These are phyloP conservation scores for Eustalomyia histrio DNA, from an alignment of 2,888 invertebrate genomes.

Conservation along the genomic window DNA sequence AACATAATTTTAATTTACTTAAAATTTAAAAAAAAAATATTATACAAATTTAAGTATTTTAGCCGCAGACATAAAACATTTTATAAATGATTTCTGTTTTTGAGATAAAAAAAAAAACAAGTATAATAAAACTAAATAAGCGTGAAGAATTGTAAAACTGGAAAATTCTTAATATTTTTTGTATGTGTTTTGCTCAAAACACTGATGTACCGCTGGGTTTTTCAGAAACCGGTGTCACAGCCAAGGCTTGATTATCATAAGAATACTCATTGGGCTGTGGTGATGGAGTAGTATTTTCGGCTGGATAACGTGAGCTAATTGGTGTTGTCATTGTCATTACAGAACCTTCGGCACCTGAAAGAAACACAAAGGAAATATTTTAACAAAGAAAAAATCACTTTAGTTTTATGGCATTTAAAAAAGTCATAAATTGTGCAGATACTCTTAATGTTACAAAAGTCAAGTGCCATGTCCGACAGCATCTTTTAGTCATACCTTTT, in stretches of 20 bases:
- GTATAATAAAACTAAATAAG: constrained; percentile 44
- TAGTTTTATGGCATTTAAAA: neutral
- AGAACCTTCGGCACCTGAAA: constrained; percentile 81
- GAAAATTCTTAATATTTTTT: constrained; percentile 43
- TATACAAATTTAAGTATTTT: constrained; percentile 11
- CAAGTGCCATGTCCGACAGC: constrained; percentile 11
- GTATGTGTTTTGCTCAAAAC: constrained; percentile 58
- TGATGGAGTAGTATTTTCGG: constrained; percentile 88
- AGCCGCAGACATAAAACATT: constrained; percentile 31
- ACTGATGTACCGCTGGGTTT: constrained; percentile 69
- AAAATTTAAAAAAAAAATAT: neutral
- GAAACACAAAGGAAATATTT: constrained; percentile 2
- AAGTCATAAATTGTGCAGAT: constrained; percentile 43
- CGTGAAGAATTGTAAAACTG: constrained; percentile 21
- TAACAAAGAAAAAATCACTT: constrained; percentile 27
- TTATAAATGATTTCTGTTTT: constrained; percentile 36
- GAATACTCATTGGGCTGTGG: constrained; percentile 83
- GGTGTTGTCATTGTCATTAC: constrained; percentile 86
- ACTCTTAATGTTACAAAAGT: constrained; percentile 12
- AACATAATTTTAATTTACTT: neutral
- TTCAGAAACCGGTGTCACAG: constrained; percentile 81
- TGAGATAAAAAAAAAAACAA: neutral
- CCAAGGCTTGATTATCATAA: constrained; percentile 89
- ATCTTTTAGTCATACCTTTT: constrained; percentile 5
- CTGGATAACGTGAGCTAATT: constrained; percentile 86